These are phyloP conservation scores for Ephestia elutella DNA, from an alignment of 1,140 invertebrate genomes.

Conservation along the genomic window DNA sequence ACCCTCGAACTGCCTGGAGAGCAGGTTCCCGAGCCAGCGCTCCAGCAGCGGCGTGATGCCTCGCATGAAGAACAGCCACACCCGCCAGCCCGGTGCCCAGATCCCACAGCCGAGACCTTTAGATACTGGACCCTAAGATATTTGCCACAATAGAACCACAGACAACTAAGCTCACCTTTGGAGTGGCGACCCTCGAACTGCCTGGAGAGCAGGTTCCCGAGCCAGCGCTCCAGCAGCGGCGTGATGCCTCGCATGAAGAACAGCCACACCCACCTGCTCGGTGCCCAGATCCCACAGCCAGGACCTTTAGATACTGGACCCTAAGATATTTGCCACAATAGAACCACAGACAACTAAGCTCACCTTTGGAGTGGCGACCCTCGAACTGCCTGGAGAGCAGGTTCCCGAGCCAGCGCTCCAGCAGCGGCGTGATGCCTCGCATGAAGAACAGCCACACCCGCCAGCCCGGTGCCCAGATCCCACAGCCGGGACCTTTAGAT, in stretches of 20 bases:
- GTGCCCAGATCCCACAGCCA: conserved; percentile 99
- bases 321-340: too few species aligned
- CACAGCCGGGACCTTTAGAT: conserved; percentile 99
- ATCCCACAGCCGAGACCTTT: conserved; percentile 99
- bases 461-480: conserved; percentile 99
- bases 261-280: conserved; percentile 99
- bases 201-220: conserved; percentile 97
- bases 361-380: conserved; percentile 96
- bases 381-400: conserved; percentile 98
- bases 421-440: conserved; percentile 97
- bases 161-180: conserved; percentile 83
- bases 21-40: conserved; percentile 97
- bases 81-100: conserved; percentile 99
- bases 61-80: conserved; percentile 99
- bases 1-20: conserved; percentile 99
- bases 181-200: conserved; percentile 99
- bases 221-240: conserved; percentile 96
- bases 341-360: too few species aligned
- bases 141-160: too few species aligned
- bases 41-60: conserved; percentile 98
- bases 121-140: conserved; percentile 91
- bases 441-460: conserved; percentile 99
- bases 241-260: conserved; percentile 99
- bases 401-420: conserved; percentile 99
- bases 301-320: conserved; percentile 99